Evolutionary conservation across 2,888 invertebrate species (phyloP).

Genomic region (Podotricha telesiphe): DNA sequence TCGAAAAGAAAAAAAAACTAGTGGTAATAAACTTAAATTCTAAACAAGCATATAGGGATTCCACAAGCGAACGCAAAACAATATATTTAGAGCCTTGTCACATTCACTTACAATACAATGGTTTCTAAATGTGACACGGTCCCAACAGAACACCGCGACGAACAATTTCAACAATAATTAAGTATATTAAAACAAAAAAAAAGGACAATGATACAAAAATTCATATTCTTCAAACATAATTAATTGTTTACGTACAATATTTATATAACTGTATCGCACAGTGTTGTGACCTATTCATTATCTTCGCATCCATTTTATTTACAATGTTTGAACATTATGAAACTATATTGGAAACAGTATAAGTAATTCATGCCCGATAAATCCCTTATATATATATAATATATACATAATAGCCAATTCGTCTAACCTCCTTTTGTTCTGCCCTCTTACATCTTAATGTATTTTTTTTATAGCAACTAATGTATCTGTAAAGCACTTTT

Average conservation of each 20-base stretch:
- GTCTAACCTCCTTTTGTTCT: slow-evolving; percentile 12
- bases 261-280: slow-evolving; percentile 48
- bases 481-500: slow-evolving; percentile 38
- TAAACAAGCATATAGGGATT: slow-evolving; percentile 9
- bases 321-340: slow-evolving; percentile 2
- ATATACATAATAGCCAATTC: slow-evolving; percentile 5
- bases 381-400: slow-evolving; percentile 45
- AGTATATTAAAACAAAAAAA: not conserved
- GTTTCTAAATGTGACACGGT: slow-evolving; percentile 9
- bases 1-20: not conserved
- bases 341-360: slow-evolving; percentile 39
- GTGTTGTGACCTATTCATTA: slow-evolving; percentile 67
- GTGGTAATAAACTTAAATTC: slow-evolving; percentile 6
- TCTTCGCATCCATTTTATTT: slow-evolving; percentile 11
- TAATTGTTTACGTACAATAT: slow-evolving; percentile 64
- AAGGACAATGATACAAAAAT: slow-evolving; percentile 31
- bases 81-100: slow-evolving; percentile 22
- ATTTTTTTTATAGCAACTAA: slow-evolving; percentile 22
- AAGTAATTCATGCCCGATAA: slow-evolving; percentile 68
- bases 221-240: slow-evolving; percentile 68
- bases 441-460: slow-evolving; percentile 19
- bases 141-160: not conserved
- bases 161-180: slow-evolving; percentile 9
- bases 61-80: slow-evolving; percentile 22
- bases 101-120: slow-evolving; percentile 1